Percentiles rank a stretch among this genome's conserved stretches.
Conservation (phyloP, 2,888 invertebrate genomes). For the Julus scanicus region DNA sequence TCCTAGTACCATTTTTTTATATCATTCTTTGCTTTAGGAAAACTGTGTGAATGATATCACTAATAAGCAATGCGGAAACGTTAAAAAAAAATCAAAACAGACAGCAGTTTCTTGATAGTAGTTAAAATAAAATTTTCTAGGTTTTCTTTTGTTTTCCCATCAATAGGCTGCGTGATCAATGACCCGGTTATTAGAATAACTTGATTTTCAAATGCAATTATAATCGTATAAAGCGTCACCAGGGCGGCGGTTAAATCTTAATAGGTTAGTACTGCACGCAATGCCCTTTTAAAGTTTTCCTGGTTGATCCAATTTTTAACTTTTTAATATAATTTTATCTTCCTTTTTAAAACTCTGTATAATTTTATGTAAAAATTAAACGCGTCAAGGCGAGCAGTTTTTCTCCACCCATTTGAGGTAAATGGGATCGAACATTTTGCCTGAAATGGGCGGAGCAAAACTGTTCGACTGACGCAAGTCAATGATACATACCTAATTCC, state of each 20-base stretch:
- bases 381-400: too few relatives aligned
- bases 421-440: too few relatives aligned
- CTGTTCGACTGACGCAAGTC: too few relatives aligned
- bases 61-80: constrained; percentile 28
- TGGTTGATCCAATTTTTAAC: not conserved
- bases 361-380: too few relatives aligned
- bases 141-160: constrained; percentile 11
- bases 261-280: not conserved
- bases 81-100: too few relatives aligned
- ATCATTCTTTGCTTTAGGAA: not conserved
- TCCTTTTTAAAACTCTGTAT: too few relatives aligned
- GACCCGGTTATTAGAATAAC: constrained; percentile 20
- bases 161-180: constrained; percentile 20
- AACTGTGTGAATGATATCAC: not conserved
- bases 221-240: not conserved
- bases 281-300: not conserved
- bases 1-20: not conserved
- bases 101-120: not conserved
- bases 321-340: not conserved
- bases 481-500: too few relatives aligned
- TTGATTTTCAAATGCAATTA: constrained; percentile 16
- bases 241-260: not conserved
- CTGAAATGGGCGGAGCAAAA: too few relatives aligned
- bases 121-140: not conserved
- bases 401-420: too few relatives aligned